A percentile compares a stretch with the other conserved stretches of the same genome.
phyloP scores from a whole-genome alignment of 2,797 vertebrate species.

The Myiotriccus ornatus region DNA sequence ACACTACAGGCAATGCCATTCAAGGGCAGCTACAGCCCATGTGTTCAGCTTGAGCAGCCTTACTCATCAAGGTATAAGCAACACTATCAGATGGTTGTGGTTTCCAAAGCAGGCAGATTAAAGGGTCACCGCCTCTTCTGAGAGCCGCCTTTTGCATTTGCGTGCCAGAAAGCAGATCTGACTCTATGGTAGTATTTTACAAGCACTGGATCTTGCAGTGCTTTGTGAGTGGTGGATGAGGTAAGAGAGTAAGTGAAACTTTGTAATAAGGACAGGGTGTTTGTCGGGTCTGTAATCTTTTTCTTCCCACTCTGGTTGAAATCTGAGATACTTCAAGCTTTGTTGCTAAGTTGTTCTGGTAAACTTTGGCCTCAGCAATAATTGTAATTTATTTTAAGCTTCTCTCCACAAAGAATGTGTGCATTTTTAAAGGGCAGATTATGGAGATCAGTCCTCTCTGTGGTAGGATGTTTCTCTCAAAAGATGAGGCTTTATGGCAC shows the following conservation, averaged over 20 bases:
- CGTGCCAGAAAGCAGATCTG: constrained; percentile 9
- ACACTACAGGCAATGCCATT: not conserved
- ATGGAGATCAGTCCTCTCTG: not conserved
- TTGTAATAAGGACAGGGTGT: constrained; percentile 63
- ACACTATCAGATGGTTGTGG: constrained; percentile 43
- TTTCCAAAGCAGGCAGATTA: constrained; percentile 40
- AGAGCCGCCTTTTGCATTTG: constrained; percentile 2
- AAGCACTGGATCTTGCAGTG: not conserved
- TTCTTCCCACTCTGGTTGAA: constrained; percentile 67
- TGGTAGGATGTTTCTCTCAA: constrained; percentile 6
- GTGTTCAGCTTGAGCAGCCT: constrained; percentile 20
- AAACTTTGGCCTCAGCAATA: constrained; percentile 65
- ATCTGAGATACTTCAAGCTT: constrained; percentile 68
- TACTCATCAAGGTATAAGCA: constrained; percentile 51
- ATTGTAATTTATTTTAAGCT: constrained; percentile 72
- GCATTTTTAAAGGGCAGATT: constrained; percentile 26
- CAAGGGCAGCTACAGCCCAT: constrained; percentile 40
- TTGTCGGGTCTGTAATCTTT: constrained; percentile 71
- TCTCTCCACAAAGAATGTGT: constrained; percentile 29
- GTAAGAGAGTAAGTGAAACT: constrained; percentile 51
- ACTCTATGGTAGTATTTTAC: constrained; percentile 2
- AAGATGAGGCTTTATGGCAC: constrained; percentile 36
- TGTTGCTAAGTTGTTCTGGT: constrained; percentile 68
- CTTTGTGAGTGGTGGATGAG: constrained; percentile 36
- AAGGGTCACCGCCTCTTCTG: constrained; percentile 36